phyloP scores from a whole-genome alignment of 2,888 invertebrate genomes.

The Tinea trinotella region DNA sequence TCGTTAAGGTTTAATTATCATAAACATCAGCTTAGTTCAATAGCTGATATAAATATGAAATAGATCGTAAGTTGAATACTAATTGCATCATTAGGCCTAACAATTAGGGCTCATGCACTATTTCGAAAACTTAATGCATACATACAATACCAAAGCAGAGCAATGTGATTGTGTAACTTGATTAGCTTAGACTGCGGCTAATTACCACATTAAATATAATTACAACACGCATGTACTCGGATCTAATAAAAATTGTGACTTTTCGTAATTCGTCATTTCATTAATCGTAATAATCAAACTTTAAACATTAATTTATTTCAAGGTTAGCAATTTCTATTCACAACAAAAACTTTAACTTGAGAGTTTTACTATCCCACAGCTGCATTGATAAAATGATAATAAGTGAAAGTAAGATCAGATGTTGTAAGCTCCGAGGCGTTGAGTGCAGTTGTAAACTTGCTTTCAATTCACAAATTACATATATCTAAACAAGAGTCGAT shows the following conservation, averaged over 20 bases:
- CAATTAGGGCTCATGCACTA: slow-evolving; percentile 19
- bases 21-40: background rate
- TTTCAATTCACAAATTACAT: slow-evolving; percentile 26
- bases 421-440: slow-evolving; percentile 21
- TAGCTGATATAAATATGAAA: background rate
- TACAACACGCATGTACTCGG: slow-evolving; percentile 21
- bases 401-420: slow-evolving; percentile 27
- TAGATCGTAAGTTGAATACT: background rate
- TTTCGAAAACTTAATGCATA: slow-evolving; percentile 21
- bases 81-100: background rate
- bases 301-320: background rate
- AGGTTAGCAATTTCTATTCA: background rate
- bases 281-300: background rate
- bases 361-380: background rate
- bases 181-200: slow-evolving; percentile 29
- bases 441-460: slow-evolving; percentile 14
- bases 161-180: slow-evolving; percentile 27
- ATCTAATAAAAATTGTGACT: slow-evolving; percentile 2
- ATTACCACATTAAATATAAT: slow-evolving; percentile 28
- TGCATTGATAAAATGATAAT: slow-evolving; percentile 21
- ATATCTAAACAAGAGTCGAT: slow-evolving; percentile 21
- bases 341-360: background rate
- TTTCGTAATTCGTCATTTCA: background rate
- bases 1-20: background rate
- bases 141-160: slow-evolving; percentile 13